Percentiles rank a stretch among this genome's conserved stretches.
Conservation (phyloP, 2,113 vertebrate species). For the Thoracochromis brauschi region DNA sequence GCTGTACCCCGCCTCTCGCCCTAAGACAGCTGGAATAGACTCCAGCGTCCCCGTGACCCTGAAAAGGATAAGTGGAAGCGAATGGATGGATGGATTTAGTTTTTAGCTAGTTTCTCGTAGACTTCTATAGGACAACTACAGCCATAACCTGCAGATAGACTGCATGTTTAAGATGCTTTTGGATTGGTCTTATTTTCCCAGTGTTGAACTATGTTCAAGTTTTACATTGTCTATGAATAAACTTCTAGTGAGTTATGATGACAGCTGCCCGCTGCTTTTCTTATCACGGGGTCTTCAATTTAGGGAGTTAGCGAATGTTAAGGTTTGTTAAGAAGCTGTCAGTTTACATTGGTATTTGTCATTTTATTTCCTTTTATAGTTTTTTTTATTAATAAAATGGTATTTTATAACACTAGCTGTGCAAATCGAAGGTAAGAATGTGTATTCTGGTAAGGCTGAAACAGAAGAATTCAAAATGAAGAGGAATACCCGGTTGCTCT, state of each 20-base stretch:
- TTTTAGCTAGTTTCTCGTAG: background rate
- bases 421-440: background rate
- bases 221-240: background rate
- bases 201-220: background rate
- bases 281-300: background rate
- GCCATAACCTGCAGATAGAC: background rate
- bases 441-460: background rate
- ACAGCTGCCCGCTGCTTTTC: background rate
- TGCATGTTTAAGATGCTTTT: background rate
- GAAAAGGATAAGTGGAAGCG: background rate
- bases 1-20: background rate
- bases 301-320: background rate
- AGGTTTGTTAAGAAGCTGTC: background rate
- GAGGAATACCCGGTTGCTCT: background rate
- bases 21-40: background rate
- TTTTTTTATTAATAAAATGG: background rate
- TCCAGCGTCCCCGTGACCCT: accelerated
- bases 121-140: background rate
- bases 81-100: background rate
- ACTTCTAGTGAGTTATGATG: background rate
- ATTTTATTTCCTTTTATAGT: background rate
- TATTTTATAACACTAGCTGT: background rate
- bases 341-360: background rate
- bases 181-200: background rate
- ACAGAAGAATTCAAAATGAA: background rate